These are phyloP conservation scores for Paramuricea clavata DNA, from an alignment of 92 coral and sea anemone genomes.

Conservation along the genomic window DNA sequence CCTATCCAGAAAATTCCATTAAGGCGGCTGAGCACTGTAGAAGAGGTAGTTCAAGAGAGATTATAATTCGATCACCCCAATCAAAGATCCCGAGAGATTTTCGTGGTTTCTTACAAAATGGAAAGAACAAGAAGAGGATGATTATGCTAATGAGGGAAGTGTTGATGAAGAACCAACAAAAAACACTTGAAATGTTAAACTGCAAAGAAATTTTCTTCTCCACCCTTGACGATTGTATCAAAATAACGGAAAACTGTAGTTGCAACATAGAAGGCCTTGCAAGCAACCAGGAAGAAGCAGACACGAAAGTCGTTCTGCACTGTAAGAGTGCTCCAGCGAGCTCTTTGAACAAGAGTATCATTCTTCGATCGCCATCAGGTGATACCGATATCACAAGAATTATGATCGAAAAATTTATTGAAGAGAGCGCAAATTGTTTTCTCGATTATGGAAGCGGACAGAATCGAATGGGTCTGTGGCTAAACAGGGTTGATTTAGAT, in stretches of 20 bases:
- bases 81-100: constrained; percentile 30
- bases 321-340: not conserved
- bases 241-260: not conserved
- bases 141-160: not conserved
- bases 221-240: not conserved
- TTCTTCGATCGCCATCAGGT: constrained; percentile 10
- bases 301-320: constrained; percentile 4
- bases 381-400: not conserved
- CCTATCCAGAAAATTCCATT: constrained; percentile 13
- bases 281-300: constrained; percentile 16
- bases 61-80: constrained; percentile 7
- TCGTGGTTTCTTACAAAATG: constrained; percentile 3
- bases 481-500: not conserved
- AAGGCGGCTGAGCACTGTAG: not conserved
- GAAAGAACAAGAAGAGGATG: constrained; percentile 8
- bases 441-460: not conserved
- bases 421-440: not conserved
- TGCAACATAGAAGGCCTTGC: not conserved
- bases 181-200: not conserved
- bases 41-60: not conserved
- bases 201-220: constrained; percentile 7
- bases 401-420: constrained; percentile 1
- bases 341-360: not conserved
- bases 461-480: constrained; percentile 12
- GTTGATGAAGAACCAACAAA: not conserved